Evolutionary conservation across 2,113 vertebrate genomes (phyloP).

Genomic region (Arvicanthis niloticus): DNA sequence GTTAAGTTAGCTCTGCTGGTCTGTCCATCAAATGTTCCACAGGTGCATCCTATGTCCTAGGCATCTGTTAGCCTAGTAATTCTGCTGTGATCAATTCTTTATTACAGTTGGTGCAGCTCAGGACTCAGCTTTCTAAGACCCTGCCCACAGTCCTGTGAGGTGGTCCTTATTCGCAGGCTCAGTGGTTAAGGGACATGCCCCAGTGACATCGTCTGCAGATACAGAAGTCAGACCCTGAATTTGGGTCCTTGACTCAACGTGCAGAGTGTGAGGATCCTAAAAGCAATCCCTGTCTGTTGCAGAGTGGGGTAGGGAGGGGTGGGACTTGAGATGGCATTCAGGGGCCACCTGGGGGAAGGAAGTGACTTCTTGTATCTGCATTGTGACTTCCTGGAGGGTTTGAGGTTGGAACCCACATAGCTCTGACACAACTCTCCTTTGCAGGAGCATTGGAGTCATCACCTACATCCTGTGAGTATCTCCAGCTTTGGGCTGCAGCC

Average conservation of each 20-base stretch:
- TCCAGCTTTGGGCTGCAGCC: neutral
- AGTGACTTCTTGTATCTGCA: too few species aligned
- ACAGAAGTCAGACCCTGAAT: neutral
- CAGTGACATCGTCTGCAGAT: neutral
- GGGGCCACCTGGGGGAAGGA: neutral
- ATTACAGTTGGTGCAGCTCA: neutral
- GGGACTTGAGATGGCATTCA: neutral
- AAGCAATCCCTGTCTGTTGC: neutral
- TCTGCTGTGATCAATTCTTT: neutral
- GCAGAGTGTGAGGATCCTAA: neutral
- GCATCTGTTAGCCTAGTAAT: neutral
- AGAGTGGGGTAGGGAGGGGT: neutral
- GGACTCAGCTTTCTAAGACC: neutral
- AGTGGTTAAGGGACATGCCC: neutral
- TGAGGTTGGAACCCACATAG: neutral
- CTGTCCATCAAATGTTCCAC: neutral
- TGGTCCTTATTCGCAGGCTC: neutral
- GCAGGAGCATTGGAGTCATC: conserved; percentile 99
- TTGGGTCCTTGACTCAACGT: neutral
- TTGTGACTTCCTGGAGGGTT: neutral
- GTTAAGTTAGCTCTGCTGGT: neutral
- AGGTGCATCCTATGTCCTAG: neutral
- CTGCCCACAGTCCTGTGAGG: neutral
- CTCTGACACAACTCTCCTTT: conserved; percentile 75
- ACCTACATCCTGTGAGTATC: conserved; percentile 98